phyloP scores from a whole-genome alignment of 2,888 invertebrate species.

The Escarpia spicata region DNA sequence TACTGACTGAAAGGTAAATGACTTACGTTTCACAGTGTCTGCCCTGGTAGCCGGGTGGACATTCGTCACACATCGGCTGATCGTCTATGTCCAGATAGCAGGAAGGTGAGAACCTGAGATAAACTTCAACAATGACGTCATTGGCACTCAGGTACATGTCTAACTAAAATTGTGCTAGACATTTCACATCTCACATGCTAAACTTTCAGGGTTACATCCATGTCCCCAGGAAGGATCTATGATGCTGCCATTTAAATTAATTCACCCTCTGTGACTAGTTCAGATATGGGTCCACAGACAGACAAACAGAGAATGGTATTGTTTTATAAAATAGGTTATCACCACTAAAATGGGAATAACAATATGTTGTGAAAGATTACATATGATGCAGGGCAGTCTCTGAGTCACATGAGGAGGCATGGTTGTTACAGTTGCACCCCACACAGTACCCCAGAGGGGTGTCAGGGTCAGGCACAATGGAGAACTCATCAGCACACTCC shows the following conservation, averaged over 20 bases:
- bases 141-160: not conserved
- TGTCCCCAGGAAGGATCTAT: too few relatives aligned
- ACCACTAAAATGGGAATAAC: not conserved
- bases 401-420: constrained; percentile 63
- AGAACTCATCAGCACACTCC: constrained; percentile 50
- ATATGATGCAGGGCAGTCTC: constrained; percentile 63
- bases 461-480: constrained; percentile 49
- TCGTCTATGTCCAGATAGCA: constrained; percentile 67
- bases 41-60: constrained; percentile 68
- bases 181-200: too few relatives aligned
- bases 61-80: constrained; percentile 67
- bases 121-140: not conserved
- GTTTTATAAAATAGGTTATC: too few relatives aligned
- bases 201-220: too few relatives aligned
- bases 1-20: not conserved
- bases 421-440: constrained; percentile 80
- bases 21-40: constrained; percentile 61
- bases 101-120: constrained; percentile 72
- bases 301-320: too few relatives aligned
- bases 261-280: too few relatives aligned
- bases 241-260: too few relatives aligned
- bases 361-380: not conserved
- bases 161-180: too few relatives aligned
- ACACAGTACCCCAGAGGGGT: constrained; percentile 53
- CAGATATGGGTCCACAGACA: too few relatives aligned